Evolutionary conservation across 2,113 vertebrate species (phyloP).

Genomic region (Hipposideros armiger): DNA sequence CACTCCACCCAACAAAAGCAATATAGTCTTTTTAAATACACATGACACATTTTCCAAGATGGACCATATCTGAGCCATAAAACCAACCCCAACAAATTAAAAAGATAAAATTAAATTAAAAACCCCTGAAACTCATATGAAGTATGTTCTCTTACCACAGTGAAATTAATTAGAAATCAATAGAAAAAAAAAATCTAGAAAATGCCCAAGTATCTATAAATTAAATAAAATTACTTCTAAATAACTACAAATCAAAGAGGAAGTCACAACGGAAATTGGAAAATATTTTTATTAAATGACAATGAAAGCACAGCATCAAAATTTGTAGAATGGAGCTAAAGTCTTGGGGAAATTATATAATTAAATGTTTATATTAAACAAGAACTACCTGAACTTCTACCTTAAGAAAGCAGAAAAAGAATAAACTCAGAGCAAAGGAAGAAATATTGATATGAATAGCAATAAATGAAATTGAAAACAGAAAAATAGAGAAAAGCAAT

Average conservation of each 20-base stretch:
- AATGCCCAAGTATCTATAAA: background rate
- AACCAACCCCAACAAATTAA: background rate
- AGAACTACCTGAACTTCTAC: background rate
- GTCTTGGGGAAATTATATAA: background rate
- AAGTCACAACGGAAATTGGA: background rate
- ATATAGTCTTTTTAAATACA: background rate
- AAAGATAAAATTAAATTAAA: background rate
- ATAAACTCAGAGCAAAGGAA: background rate
- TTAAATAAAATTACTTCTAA: background rate
- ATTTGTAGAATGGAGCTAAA: background rate
- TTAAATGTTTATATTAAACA: background rate
- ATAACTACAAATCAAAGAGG: background rate
- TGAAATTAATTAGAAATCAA: constrained; percentile 6
- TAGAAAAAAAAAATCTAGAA: constrained; percentile 5
- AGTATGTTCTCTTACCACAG: background rate
- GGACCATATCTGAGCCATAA: background rate
- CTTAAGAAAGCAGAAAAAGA: background rate
- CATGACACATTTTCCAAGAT: background rate
- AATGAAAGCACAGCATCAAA: background rate
- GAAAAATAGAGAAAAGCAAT: background rate
- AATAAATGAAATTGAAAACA: constrained; percentile 2
- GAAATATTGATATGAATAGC: background rate
- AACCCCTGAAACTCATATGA: background rate
- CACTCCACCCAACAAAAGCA: background rate
- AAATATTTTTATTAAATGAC: constrained; percentile 2